Evolutionary conservation across 2,888 invertebrate species (phyloP), one percentile per base, ranked within the genome.

Genomic region (Microchrysa polita): DNA sequence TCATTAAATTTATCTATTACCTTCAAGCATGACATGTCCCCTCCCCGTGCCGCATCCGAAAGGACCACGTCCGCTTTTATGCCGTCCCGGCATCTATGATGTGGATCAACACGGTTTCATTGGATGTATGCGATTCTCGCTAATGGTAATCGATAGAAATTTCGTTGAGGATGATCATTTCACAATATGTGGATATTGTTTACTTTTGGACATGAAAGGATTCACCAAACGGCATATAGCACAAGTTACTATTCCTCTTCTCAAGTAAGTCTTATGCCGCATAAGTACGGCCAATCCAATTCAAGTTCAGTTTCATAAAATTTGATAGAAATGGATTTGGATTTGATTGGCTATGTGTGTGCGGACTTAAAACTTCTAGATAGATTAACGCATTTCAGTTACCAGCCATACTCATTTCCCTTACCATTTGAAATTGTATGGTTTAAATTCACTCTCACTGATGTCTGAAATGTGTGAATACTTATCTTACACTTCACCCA

Each of bases 81-180:
- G 88, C 16, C 78, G 87, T 48, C 83, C 87, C 44, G 78, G 84
- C 9, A 80, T 80, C 5, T 83, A 83, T 73, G 83, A 87, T 77
- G 82, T 86, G 2, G 80, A 82, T 7, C 84, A 83, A 78, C 80
- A 80, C 73, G 74, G 78, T 18, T 81, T 86, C 14, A 20, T 79
- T 16, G 84, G 86, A 20, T 67, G 84, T 27, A 77, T 83, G 76
- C 79, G 81, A 12, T 69, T 71, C 14, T 71, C 73, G 40, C 78
- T 79, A 22, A 79, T 81, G 60, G 77, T 84, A 9, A 79, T 80
- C 76, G 85, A 85, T 83, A 84, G 88, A 67, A 57, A 85, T 16
- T 75, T 88, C 48, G 79, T 87, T 75, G 88, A 88, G 76, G 87
- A 88, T 78, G 90, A 90, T 77, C 83, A 86, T 75, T 81, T 83